Evolutionary conservation across 2,888 invertebrate species (phyloP), one percentile per base, ranked within the genome.

Genomic region (Lochmaea capreae): DNA sequence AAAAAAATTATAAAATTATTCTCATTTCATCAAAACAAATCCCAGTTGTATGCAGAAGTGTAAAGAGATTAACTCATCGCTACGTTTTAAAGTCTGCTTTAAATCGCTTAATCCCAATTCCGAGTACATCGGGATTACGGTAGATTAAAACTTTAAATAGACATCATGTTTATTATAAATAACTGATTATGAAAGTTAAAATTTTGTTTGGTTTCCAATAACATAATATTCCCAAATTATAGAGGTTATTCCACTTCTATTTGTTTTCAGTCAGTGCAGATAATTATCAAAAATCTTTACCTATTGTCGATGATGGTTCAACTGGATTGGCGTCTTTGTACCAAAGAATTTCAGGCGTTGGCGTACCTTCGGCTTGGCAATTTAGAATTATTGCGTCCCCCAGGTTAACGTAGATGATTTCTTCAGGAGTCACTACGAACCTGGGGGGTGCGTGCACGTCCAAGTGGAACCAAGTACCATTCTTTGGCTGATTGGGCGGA

Each of bases 391-490:
- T 96, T 83, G 95, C 95, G 89, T 97, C 97, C 84, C 97, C 97
- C 89, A 97, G 92, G 90, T 96, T 97, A 89, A 97, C 97, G 91
- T 97, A 97, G 89, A 97, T 95, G 89, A 97, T 94, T 89, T 97
- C 96, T 89, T 96, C 97, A 86, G 97, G 97, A 86, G 96, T 97
- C 89, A 95, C 94, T 89, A 95, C 95, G 91, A 97, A 97, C 77
- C 95, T 93, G 84, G 97, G 97, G 87, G 97, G 96, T 87, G 97
- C 97, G 90, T 97, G 97, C 87, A 98, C 97, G 90, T 97, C 97
- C 88, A 98, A 92, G 89, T 98, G 97, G 90, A 98, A 97, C 97
- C 97, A 98, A 85, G 97, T 97, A 86, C 98, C 97, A 89, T 95
- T 96, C 89, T 95, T 96, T 90, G 94, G 93, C 87, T 93, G 93